Evolutionary conservation across 2,113 vertebrate genomes (phyloP).

Genomic region (Pao palembangensis): DNA sequence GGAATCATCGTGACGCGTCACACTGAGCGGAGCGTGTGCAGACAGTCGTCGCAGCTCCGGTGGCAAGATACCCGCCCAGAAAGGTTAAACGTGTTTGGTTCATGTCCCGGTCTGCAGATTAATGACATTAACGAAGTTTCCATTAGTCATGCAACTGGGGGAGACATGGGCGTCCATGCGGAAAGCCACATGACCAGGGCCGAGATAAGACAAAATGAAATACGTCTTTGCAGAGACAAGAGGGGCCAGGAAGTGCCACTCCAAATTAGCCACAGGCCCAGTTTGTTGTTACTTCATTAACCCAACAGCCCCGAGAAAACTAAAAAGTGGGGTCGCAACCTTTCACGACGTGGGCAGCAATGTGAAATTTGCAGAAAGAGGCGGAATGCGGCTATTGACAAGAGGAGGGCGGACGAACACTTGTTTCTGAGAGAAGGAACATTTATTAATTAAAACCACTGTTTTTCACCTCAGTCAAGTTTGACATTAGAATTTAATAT

Average conservation of each 20-base stretch:
- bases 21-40: slow-evolving; percentile 33
- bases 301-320: slow-evolving; percentile 86
- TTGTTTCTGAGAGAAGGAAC: slow-evolving; percentile 2
- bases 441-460: not conserved
- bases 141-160: slow-evolving; percentile 84
- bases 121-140: slow-evolving; percentile 98
- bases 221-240: slow-evolving; percentile 87
- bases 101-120: slow-evolving; percentile 90
- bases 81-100: slow-evolving; percentile 82
- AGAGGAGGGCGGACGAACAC: not conserved
- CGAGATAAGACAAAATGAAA: slow-evolving; percentile 99
- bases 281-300: slow-evolving; percentile 98
- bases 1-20: slow-evolving; percentile 22
- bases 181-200: slow-evolving; percentile 95
- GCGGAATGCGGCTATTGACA: slow-evolving; percentile 27
- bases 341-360: slow-evolving; percentile 71
- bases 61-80: slow-evolving; percentile 61
- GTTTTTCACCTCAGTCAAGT: not conserved
- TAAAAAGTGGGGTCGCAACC: slow-evolving; percentile 89
- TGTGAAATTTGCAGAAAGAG: slow-evolving; percentile 53
- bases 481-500: no score
- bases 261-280: slow-evolving; percentile 93
- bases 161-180: slow-evolving; percentile 90
- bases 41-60: slow-evolving; percentile 31
- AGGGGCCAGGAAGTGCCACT: slow-evolving; percentile 97